Percentiles rank a stretch among this genome's conserved stretches.
Evolutionary conservation across 2,113 vertebrate species (phyloP).

Genomic region (Myiozetetes cayanensis): DNA sequence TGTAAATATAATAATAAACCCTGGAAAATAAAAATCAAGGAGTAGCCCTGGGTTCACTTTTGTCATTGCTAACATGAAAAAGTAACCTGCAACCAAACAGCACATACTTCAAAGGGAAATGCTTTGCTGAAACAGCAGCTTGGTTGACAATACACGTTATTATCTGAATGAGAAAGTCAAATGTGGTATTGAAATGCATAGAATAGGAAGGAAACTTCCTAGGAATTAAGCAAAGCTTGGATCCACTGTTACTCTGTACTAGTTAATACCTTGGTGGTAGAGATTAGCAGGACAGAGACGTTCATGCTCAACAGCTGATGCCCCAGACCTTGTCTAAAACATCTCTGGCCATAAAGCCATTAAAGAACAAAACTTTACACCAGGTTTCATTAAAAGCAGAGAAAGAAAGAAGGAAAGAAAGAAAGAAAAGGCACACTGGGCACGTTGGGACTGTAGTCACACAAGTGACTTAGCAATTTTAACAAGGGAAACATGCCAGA

Average conservation of each 20-base stretch:
- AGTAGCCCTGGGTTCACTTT: slow-evolving; percentile 45
- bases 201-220: background rate
- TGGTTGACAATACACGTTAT: background rate
- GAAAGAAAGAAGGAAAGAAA: background rate
- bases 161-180: background rate
- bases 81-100: background rate
- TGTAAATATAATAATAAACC: slow-evolving; percentile 62
- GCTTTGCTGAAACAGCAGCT: background rate
- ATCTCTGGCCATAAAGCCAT: background rate
- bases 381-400: background rate
- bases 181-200: background rate
- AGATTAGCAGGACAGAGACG: background rate
- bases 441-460: background rate
- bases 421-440: background rate
- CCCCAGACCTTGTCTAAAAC: background rate
- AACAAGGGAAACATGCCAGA: background rate
- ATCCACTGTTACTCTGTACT: background rate
- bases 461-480: background rate
- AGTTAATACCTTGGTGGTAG: background rate
- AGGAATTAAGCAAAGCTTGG: background rate
- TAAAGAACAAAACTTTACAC: background rate
- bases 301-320: background rate
- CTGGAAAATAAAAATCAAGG: slow-evolving; percentile 40
- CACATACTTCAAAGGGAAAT: background rate
- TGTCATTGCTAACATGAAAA: background rate